These are phyloP conservation scores for Dromaius novaehollandiae DNA, from an alignment of 2,113 vertebrate species.

Conservation along the genomic window DNA sequence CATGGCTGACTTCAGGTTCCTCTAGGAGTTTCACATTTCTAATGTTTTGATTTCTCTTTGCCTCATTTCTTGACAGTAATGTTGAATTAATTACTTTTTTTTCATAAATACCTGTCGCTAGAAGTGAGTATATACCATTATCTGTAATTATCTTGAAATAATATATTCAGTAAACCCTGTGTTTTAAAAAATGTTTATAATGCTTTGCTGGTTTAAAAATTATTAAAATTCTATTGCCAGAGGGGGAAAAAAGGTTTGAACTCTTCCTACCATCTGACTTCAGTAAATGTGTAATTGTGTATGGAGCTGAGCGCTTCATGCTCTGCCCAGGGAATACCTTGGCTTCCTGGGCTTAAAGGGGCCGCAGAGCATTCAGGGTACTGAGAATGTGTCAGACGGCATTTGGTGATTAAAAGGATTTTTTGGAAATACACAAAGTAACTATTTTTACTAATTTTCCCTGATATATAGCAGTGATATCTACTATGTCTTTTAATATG, in stretches of 20 bases:
- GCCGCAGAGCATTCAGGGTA: not conserved
- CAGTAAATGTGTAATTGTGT: not conserved
- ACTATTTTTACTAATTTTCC: not conserved
- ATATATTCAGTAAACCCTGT: not conserved
- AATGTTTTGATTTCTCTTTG: not conserved
- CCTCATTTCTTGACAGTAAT: not conserved
- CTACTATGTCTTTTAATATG: not conserved
- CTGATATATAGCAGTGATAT: not conserved
- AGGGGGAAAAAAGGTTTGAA: not conserved
- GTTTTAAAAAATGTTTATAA: not conserved
- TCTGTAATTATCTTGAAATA: not conserved
- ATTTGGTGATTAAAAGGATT: not conserved
- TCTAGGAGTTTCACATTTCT: not conserved
- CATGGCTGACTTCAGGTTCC: not conserved
- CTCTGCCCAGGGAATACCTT: not conserved
- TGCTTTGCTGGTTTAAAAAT: constrained; percentile 7
- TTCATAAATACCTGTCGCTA: not conserved
- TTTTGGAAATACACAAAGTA: not conserved
- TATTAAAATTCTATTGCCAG: not conserved
- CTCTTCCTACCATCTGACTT: not conserved
- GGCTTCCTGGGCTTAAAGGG: not conserved
- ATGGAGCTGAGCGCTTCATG: not conserved
- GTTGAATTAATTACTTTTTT: not conserved
- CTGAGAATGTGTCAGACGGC: not conserved
- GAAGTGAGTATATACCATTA: not conserved